Evolutionary conservation across 1,140 invertebrate species (phyloP).

Genomic region (Caenorhabditis tropicalis): DNA sequence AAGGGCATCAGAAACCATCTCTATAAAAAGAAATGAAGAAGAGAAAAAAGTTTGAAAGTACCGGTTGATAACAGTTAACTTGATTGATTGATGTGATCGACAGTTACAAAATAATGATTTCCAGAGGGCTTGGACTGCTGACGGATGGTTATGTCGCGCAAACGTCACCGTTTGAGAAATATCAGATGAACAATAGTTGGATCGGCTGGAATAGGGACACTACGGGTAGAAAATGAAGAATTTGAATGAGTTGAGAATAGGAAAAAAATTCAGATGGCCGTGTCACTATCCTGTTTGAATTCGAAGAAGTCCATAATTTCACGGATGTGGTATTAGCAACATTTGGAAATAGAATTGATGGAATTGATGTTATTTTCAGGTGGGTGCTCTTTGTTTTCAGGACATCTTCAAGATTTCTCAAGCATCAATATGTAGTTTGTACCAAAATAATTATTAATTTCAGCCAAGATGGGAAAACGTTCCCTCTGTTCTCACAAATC

Average conservation of each 20-base stretch:
- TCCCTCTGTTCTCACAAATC: slow-evolving; percentile 48
- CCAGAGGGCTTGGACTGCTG: slow-evolving; percentile 54
- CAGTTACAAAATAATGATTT: slow-evolving; percentile 36
- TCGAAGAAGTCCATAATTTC: slow-evolving; percentile 55
- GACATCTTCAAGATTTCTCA: background rate
- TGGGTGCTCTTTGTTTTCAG: background rate
- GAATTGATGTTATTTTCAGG: slow-evolving; percentile 53
- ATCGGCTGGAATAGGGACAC: slow-evolving; percentile 57
- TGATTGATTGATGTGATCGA: slow-evolving; percentile 34
- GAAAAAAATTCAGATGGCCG: slow-evolving; percentile 43
- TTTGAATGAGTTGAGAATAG: background rate
- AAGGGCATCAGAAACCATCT: background rate
- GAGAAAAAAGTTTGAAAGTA: background rate
- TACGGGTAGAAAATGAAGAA: background rate
- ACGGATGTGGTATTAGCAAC: slow-evolving; percentile 49
- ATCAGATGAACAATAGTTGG: slow-evolving; percentile 47
- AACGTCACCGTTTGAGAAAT: slow-evolving; percentile 42
- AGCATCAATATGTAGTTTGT: background rate
- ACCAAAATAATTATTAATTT: background rate
- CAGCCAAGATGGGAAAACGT: slow-evolving; percentile 49
- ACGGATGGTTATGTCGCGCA: slow-evolving; percentile 54
- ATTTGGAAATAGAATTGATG: slow-evolving; percentile 48
- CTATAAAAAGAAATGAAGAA: background rate
- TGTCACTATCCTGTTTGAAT: slow-evolving; percentile 52
- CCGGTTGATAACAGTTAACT: slow-evolving; percentile 38